Evolutionary conservation across 2,113 vertebrate species (phyloP).

Genomic region (Nibea albiflora): DNA sequence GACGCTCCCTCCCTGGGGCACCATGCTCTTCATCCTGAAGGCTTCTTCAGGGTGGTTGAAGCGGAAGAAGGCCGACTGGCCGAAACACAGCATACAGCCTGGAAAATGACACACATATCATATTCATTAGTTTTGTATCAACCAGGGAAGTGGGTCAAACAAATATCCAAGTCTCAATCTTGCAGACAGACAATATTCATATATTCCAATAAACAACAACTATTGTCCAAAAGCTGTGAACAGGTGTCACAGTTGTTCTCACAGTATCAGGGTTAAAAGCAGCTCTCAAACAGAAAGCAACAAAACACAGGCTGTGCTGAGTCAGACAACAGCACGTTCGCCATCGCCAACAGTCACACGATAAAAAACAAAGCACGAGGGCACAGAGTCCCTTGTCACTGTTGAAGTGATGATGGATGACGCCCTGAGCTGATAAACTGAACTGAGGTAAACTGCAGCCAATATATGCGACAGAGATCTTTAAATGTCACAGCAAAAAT

Average conservation of each 20-base stretch:
- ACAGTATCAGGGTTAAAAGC: not conserved
- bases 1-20: constrained; percentile 80
- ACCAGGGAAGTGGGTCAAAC: too few relatives aligned
- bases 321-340: not conserved
- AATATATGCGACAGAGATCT: not conserved
- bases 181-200: not conserved
- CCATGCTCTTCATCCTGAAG: constrained; percentile 96
- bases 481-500: not conserved
- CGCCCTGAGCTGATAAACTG: not conserved
- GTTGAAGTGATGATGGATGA: not conserved
- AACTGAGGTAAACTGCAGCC: not conserved
- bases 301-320: not conserved
- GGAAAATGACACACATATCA: constrained; percentile 34
- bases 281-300: constrained; percentile 1
- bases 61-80: constrained; percentile 93
- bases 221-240: not conserved
- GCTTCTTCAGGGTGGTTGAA: constrained; percentile 98
- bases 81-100: constrained; percentile 98
- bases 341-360: not conserved
- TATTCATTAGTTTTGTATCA: not conserved
- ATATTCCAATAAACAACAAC: not conserved
- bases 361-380: not conserved
- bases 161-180: not conserved
- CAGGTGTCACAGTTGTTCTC: not conserved
- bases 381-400: not conserved